Evolutionary conservation across 2,113 vertebrate species (phyloP).

Genomic region (Blennius ocellaris): DNA sequence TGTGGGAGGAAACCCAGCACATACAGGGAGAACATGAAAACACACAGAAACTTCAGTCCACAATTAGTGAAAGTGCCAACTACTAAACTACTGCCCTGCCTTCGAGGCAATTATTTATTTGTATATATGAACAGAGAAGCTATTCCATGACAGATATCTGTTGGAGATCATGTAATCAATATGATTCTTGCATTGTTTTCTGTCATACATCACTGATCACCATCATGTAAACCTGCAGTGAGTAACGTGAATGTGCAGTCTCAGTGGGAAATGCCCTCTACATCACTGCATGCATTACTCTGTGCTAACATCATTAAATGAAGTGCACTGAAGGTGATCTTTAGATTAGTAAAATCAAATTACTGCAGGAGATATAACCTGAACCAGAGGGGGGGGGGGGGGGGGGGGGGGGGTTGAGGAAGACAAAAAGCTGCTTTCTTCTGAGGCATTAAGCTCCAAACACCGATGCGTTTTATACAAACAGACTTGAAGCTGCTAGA

Average conservation of each 20-base stretch:
- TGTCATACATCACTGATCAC: background rate
- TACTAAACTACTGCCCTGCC: no score
- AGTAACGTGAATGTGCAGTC: background rate
- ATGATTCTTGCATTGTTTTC: no score
- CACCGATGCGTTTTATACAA: background rate
- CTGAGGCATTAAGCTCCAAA: background rate
- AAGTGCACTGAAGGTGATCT: slow-evolving; percentile 46
- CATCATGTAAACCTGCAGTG: background rate
- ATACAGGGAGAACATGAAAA: no score
- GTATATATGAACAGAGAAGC: no score
- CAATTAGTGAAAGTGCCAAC: no score
- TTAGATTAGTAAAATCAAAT: slow-evolving; percentile 24
- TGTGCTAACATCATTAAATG: slow-evolving; percentile 46
- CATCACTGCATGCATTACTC: slow-evolving; percentile 5
- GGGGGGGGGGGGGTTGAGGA: background rate
- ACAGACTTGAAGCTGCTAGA: no score
- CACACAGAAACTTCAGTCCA: no score
- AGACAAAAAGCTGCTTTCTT: background rate
- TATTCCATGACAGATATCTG: background rate
- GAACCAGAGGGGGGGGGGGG: slow-evolving; percentile 9
- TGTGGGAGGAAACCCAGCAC: no score
- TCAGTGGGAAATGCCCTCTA: background rate
- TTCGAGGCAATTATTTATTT: no score
- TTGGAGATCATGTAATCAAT: background rate
- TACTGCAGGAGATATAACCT: slow-evolving; percentile 10